These are phyloP conservation scores for Monodelphis domestica DNA, from an alignment of 2,797 vertebrate genomes.

Conservation along the genomic window DNA sequence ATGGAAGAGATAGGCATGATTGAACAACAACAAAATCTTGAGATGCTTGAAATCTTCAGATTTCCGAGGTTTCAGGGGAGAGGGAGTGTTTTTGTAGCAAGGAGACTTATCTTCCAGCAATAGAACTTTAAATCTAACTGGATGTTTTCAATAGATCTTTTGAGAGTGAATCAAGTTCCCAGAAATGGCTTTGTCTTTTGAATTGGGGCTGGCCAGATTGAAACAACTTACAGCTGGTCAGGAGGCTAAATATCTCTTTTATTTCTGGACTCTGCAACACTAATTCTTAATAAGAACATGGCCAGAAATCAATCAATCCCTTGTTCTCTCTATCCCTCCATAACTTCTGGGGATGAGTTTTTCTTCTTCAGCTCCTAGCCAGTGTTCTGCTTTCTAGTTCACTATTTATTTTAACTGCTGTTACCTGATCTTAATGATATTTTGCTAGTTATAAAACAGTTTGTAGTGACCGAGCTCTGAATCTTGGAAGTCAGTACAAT, in stretches of 20 bases:
- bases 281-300: constrained; percentile 22
- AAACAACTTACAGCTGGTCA: constrained; percentile 31
- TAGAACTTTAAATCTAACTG: neutral
- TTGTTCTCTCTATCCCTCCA: constrained; percentile 14
- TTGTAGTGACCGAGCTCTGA: constrained; percentile 37
- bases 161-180: neutral
- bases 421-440: constrained; percentile 68
- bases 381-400: constrained; percentile 44
- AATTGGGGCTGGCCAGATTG: constrained; percentile 11
- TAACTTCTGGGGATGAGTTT: neutral
- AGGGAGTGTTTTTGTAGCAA: constrained; percentile 37
- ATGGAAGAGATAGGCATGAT: no score
- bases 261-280: constrained; percentile 37
- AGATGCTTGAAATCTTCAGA: neutral
- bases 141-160: neutral
- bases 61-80: neutral
- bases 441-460: constrained; percentile 72
- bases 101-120: constrained; percentile 21
- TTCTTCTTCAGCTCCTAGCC: constrained; percentile 52
- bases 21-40: no score
- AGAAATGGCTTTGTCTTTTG: constrained; percentile 5
- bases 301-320: neutral
- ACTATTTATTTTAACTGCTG: constrained; percentile 78
- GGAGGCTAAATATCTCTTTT: constrained; percentile 20
- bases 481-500: constrained; percentile 43